Base-by-base conservation (phyloP, 1,140 invertebrate genomes). In the Megalopta genalis region DNA sequence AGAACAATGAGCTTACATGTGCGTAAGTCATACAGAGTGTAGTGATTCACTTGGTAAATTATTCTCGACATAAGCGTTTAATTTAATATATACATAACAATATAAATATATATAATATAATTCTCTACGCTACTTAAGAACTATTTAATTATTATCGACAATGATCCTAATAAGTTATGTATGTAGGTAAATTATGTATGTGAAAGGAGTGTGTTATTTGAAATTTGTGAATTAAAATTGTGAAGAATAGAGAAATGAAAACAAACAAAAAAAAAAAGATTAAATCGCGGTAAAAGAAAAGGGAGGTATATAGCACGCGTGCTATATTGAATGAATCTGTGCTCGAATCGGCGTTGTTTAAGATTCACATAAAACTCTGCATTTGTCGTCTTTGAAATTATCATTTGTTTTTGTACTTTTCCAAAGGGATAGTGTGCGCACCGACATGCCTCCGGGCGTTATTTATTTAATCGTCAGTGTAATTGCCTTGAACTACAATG, bases 391-490 rank as follows among this genome's bases (percentile, higher is more conserved):
- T 79, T 75, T 76, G 54, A 10, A 39, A 80, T 57, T 64, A 80
- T 52, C 6, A 73, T 85, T 81, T 83, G 67, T 86, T 85, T 87
- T 85, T 81, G 65, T 78, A 85, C 64, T 78, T 81, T 87, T 81
- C 66, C 62, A 83, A 72, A 46, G 62, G 54, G 60, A 42, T n/a
- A 60, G 54, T 57, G 9, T 21, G 32, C 32, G 12, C 62, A 21
- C 32, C 49, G 25, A 23, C 16, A 73, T 16, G 42, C 16, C 10
- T 37, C 39, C n/a, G n/a, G 27, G 6, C 23, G 49, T 84, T 81
- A 84, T 82, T 76, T 75, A 72, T 81, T 82, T 68, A 59, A 72
- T 73, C 77, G 23, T 59, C 18, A 42, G 25, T 57, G 60, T 69
- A 80, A 84, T 69, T 63, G 37, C 23, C 32, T 75, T 54, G 49